Base-by-base conservation (phyloP, 2,797 vertebrate genomes). In the Pantherophis vulpinus region DNA sequence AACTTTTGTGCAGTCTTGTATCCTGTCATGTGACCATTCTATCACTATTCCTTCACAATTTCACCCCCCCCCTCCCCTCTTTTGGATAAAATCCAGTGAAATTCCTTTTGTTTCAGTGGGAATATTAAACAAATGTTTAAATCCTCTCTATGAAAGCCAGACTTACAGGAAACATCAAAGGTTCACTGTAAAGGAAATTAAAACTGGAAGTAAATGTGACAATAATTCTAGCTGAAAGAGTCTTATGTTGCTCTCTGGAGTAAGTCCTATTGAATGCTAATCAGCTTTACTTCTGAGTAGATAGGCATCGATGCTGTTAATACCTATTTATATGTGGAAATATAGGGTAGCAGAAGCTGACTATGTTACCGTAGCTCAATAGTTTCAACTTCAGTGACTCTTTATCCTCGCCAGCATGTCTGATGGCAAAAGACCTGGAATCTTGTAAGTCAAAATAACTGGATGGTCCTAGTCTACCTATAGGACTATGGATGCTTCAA, bases 41-140 rank as follows among this genome's bases (percentile, higher is more conserved):
- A 51, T 7, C n/a, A n/a, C 51, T 32, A 55, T 27, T 54, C 9
- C 32, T 42, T 11, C 23, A 63, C n/a, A n/a, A n/a, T n/a, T n/a
- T n/a, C n/a, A n/a, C 0, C 23, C 14, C 4, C 1, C 59, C 10
- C 1, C 60, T 9, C 55, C 13, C 70, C 1, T 23, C 2, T 14
- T 86, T 20, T 86, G 88, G 20, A 37, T 51, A 86, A 16, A 86
- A 5, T 86, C 58, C 58, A 90, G 58, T 51, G 16, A 29, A 63
- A 83, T 12, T 11, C 51, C 51, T 55, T 29, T 25, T 32, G 55
- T 87, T 56, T 66, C 47, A 86, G 25, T 47, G 32, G 59, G 16
- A 20, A 11, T 86, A 42, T 90, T 86, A 86, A 90, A 60, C 54
- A 88, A 74, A 29, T 88, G n/a, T 27, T 61, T 54, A 87, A 59